Base-by-base conservation (phyloP, 1,140 invertebrate species). In the Argopecten irradians region DNA sequence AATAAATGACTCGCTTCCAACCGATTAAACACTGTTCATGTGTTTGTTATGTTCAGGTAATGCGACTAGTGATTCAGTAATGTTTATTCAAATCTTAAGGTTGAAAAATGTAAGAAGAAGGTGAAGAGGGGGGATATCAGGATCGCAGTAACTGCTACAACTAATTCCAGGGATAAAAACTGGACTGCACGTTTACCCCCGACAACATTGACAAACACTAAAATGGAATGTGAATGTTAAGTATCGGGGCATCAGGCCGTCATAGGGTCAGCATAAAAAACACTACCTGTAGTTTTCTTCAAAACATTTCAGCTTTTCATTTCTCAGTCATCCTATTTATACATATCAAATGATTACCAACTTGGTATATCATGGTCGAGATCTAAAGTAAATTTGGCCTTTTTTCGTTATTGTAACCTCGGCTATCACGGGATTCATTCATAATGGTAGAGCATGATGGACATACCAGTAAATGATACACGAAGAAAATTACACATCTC, bases 271-370 rank as follows among this genome's bases (percentile, higher is more conserved):
- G 55, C 16, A 28, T 71, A 71, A 28, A 71, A 71, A 71, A 71
- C 55, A 71, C n/a, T 28, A n/a, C 55, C 55, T n/a, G 55, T 22
- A n/a, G 16, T 71, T 16, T 5, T 71, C 55, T n/a, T 71, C n/a
- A 28, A 71, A 71, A 71, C 55, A 71, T 5, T 71, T n/a, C 28
- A 71, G 22, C n/a, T 71, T n/a, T 71, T n/a, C 22, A 11, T 71
- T 71, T 71, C 55, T 28, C n/a, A 71, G 55, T 28, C n/a, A 28
- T n/a, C 55, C 55, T 71, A 71, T n/a, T 71, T 16, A 16, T 28
- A 71, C 55, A 71, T 71, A 71, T 71, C 55, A 71, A 71, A 71
- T 71, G 55, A 71, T 71, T 71, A 71, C 55, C 55, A 71, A 71
- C 55, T n/a, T 71, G 28, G 55, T 71, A 71, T 71, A 71, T 71